Evolutionary conservation across 92 coral and sea anemone genomes (phyloP), one percentile per base, ranked within the genome.

Genomic region (Meandrina meandrites): DNA sequence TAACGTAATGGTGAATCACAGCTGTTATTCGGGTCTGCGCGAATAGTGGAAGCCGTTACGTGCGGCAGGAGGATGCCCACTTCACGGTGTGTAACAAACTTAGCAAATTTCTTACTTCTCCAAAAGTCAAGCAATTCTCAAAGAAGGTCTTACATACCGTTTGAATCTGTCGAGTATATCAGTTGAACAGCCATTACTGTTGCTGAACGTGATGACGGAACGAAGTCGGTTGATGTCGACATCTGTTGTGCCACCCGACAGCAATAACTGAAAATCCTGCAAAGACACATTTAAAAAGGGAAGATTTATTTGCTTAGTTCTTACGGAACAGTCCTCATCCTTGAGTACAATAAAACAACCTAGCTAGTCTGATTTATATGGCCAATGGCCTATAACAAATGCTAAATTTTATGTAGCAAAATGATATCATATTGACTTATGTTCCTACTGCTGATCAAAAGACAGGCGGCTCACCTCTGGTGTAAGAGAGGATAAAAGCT

Each of bases 241-340:
- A 81, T 95, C 98, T n/a, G 95, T 90, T 67, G 95, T 95, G 18
- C 98, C 98, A 19, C 98, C 98, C 6, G 98, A 95, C 79, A 95
- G 57, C 19, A 95, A 84, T 12, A 95, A 80, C 84, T 95, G 98
- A 50, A 95, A 94, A 47, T 95, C 98, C 98, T 95, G 67, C 62
- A 45, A 30, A 79, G 28, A 36, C n/a, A 37, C 54, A 24, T 9
- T 27, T 75, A 58, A 13, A 77, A 27, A 48, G 37, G 1, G 40
- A 48, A 50, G 9, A 74, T 0, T 19, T 9, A 37, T 40, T 74
- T 24, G 30, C 78, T 1, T 21, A 10, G 12, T n/a, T 5, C 34
- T 18, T 30, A 24, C 69, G 24, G 69, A 62, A 24, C 69, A 24
- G 21, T 24, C 31, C 2, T 62, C 8, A 18, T 57, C 24, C 19